Base-by-base conservation (phyloP, 1,140 invertebrate genomes). In the Acromyrmex echinatior region DNA sequence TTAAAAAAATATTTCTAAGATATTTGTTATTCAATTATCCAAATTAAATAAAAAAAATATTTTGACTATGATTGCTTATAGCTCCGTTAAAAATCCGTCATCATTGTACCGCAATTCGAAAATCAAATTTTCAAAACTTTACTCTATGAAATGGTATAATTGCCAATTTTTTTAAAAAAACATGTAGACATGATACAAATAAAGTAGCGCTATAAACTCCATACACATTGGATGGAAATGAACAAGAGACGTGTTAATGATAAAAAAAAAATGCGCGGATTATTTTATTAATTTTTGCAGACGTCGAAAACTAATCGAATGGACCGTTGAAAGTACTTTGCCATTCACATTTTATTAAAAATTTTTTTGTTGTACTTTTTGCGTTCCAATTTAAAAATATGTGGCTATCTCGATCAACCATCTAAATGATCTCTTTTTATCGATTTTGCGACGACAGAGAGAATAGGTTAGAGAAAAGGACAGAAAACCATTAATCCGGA, bases 391-490 rank as follows among this genome's bases (percentile, higher is more conserved):
- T 28, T 28, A 53, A 73, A 73, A 73, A 73, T 70, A 5, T 73
- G 3, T 31, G 21, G 0, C n/a, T n/a, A 51, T 51, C 25, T 53
- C 16, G 3, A 73, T 53, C 45, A 31, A 73, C 7, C 12, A 73
- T 73, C 45, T 73, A 28, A 73, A 73, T 49, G 25, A 73, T 73
- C 25, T 16, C 16, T 28, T 21, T 73, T 53, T 18, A 28, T 53
- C 45, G 25, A 73, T 53, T 21, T 53, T 73, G 45, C 35, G 45
- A 39, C 16, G 25, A 6, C 7, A 16, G 45, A 53, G 25, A 28
- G 2, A 73, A 73, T 53, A 73, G 16, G 16, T 28, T 51, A 21
- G 16, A 73, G 16, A 73, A 73, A 53, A 53, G 12, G 45, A 28
- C 7, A 51, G 68, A 14, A 73, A 73, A 51, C 25, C 70, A 28